Conservation (phyloP, 2,888 invertebrate species). For the Miltochrista miniata region DNA sequence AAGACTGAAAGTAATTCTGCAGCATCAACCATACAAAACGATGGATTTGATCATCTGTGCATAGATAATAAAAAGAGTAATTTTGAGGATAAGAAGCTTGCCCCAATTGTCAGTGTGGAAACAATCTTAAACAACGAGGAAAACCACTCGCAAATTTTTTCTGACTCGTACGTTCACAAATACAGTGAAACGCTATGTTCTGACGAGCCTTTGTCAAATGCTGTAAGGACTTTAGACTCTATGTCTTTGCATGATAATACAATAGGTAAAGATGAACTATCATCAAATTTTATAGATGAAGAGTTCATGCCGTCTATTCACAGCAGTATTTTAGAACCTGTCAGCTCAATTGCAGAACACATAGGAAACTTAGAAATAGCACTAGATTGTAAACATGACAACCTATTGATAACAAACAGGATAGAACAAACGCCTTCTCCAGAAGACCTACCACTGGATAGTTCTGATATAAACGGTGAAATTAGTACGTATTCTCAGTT, state of each 20-base stretch:
- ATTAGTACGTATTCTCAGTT: conserved; percentile 81
- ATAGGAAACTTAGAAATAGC: conserved; percentile 82
- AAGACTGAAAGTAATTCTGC: conserved; percentile 81
- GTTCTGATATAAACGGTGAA: conserved; percentile 86
- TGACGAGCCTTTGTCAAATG: conserved; percentile 51
- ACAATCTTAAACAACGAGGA: conserved; percentile 53
- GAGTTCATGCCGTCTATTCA: conserved; percentile 86
- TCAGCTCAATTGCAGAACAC: conserved; percentile 79
- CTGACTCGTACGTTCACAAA: conserved; percentile 34
- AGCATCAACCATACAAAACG: conserved; percentile 79
- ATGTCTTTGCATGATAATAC: conserved; percentile 36
- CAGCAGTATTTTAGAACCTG: conserved; percentile 84
- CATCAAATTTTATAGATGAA: conserved; percentile 75
- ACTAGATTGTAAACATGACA: conserved; percentile 76
- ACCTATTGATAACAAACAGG: conserved; percentile 64
- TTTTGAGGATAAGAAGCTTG: conserved; percentile 46
- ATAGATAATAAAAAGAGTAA: conserved; percentile 42
- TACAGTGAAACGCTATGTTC: conserved; percentile 25
- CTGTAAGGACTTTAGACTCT: conserved; percentile 47
- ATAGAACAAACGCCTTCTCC: conserved; percentile 93
- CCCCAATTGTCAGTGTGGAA: conserved; percentile 59
- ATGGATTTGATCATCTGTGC: conserved; percentile 63
- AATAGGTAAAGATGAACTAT: conserved; percentile 50
- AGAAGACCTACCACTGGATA: conserved; percentile 92
- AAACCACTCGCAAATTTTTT: conserved; percentile 35